Percentiles rank a stretch among this genome's conserved stretches.
These are phyloP conservation scores for Nasua narica DNA, from an alignment of 2,797 vertebrate genomes.

Conservation along the genomic window DNA sequence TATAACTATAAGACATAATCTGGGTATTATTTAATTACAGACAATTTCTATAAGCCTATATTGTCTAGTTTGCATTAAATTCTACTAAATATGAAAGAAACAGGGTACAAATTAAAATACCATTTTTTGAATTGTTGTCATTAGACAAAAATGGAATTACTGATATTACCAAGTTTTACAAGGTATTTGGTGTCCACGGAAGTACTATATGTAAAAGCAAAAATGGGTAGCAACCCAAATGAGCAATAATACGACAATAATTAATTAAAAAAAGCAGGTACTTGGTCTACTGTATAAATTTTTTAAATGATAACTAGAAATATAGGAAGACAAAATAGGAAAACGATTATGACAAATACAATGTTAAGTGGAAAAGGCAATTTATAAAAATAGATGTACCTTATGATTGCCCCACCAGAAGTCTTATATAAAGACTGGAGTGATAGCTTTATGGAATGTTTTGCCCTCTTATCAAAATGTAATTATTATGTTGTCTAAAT, in stretches of 20 bases:
- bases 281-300: not conserved
- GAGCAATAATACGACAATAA: not conserved
- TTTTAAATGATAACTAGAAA: not conserved
- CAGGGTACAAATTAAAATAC: not conserved
- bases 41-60: not conserved
- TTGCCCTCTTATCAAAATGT: not conserved
- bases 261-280: not conserved
- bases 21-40: not conserved
- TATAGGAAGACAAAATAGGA: not conserved
- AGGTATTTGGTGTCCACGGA: not conserved
- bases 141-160: not conserved
- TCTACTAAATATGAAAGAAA: conserved; percentile 11
- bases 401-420: not conserved
- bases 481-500: not conserved
- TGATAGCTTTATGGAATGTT: not conserved
- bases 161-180: not conserved
- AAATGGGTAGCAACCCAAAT: not conserved
- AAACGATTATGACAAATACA: not conserved
- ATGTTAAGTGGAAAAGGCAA: not conserved
- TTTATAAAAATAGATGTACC: not conserved
- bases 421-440: not conserved
- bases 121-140: conserved; percentile 20
- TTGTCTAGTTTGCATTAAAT: conserved; percentile 25
- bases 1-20: not conserved
- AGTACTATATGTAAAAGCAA: not conserved